These are phyloP conservation scores for Syritta pipiens DNA, from an alignment of 2,888 invertebrate genomes.

Conservation along the genomic window DNA sequence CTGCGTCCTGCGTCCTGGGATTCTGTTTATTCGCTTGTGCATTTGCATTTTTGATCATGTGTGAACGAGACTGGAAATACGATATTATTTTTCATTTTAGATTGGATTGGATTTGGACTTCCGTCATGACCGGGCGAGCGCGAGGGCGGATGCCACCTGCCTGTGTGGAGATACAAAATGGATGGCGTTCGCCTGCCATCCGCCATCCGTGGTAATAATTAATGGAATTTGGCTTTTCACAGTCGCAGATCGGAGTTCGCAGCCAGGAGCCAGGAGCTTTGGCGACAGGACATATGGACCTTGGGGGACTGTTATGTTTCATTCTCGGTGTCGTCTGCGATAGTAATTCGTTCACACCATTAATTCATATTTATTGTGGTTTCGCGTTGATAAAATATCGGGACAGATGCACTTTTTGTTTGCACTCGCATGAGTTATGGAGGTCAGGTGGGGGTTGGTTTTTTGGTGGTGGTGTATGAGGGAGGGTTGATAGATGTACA, in stretches of 20 bases:
- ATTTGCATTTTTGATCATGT: constrained; percentile 65
- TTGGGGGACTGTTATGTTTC: no score
- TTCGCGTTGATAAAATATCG: constrained; percentile 32
- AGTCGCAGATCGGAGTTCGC: background rate
- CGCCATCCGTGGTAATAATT: constrained; percentile 40
- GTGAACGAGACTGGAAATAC: constrained; percentile 58
- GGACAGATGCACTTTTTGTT: constrained; percentile 35
- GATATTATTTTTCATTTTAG: constrained; percentile 60
- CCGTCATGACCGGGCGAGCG: constrained; percentile 46
- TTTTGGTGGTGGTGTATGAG: no score
- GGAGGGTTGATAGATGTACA: no score
- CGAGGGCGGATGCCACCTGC: background rate
- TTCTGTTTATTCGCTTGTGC: constrained; percentile 51
- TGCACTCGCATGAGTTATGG: constrained; percentile 29
- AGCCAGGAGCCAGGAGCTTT: background rate
- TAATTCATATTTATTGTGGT: constrained; percentile 63
- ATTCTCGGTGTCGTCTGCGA: constrained; percentile 25
- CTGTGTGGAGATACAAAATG: constrained; percentile 5
- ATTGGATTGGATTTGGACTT: constrained; percentile 67
- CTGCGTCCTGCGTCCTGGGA: no score
- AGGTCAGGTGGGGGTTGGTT: background rate
- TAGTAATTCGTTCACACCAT: constrained; percentile 55
- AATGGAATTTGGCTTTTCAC: constrained; percentile 54
- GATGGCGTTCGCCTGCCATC: constrained; percentile 2
- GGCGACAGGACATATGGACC: constrained; percentile 28